Percentiles rank a stretch among this genome's conserved stretches.
Conservation (phyloP, 2,113 vertebrate genomes). For the Oostethus manadensis region DNA sequence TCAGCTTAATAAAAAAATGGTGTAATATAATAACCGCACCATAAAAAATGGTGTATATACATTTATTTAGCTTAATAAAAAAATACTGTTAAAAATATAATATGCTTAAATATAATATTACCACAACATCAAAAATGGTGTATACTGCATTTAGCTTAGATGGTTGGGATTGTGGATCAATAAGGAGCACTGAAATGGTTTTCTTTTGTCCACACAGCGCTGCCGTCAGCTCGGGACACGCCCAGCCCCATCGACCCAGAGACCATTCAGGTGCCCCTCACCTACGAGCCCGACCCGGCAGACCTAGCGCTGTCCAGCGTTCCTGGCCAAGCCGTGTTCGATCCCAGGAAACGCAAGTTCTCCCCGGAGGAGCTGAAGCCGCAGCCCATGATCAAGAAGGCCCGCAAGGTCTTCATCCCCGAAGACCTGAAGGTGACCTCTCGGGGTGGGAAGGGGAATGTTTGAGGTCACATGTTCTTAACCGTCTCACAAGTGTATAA, state of each 20-base stretch:
- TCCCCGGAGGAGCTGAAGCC: conserved; percentile 94
- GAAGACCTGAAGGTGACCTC: conserved; percentile 90
- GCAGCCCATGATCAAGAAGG: conserved; percentile 99
- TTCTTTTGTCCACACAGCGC: not conserved
- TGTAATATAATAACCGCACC: too few species aligned
- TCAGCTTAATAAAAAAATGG: too few species aligned
- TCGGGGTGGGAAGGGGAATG: not conserved
- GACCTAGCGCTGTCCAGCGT: conserved; percentile 96
- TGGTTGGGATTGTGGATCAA: too few species aligned
- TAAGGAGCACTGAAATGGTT: not conserved
- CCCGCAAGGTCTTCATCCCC: conserved; percentile 94
- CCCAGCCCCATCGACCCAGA: conserved; percentile 96
- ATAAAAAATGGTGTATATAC: too few species aligned
- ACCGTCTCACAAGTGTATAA: not conserved
- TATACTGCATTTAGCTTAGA: too few species aligned
- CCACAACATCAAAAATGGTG: too few species aligned
- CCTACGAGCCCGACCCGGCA: conserved; percentile 91
- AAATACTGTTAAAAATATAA: too few species aligned
- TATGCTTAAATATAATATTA: too few species aligned
- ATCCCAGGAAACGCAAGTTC: conserved; percentile 95
- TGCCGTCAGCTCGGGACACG: conserved; percentile 82
- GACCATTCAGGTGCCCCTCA: conserved; percentile 87
- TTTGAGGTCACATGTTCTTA: too few species aligned
- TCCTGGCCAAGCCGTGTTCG: conserved; percentile 96
- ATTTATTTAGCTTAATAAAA: too few species aligned